Percentiles rank a stretch among this genome's conserved stretches.
These are phyloP conservation scores for Papilio polyxenes DNA, from an alignment of 1,140 invertebrate species.

Conservation along the genomic window DNA sequence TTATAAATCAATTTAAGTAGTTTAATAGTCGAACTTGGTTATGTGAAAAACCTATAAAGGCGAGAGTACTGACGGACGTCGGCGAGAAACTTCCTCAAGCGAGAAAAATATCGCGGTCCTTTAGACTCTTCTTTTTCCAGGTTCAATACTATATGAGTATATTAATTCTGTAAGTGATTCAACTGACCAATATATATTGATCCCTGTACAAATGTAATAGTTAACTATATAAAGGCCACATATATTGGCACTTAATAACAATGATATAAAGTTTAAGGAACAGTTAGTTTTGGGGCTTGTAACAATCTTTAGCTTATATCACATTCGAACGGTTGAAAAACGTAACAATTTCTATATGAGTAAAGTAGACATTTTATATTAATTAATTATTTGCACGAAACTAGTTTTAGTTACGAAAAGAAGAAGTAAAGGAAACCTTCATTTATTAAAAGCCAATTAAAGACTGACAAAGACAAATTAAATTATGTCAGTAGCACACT, in stretches of 20 bases:
- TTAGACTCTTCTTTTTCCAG: too few relatives aligned
- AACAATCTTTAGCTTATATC: not conserved
- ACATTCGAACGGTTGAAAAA: constrained; percentile 11
- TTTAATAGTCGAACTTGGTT: too few relatives aligned
- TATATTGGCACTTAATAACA: not conserved
- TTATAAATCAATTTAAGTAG: not conserved
- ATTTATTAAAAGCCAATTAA: not conserved
- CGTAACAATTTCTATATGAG: not conserved
- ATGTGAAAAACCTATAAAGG: too few relatives aligned
- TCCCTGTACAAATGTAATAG: not conserved
- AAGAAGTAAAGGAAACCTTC: too few relatives aligned
- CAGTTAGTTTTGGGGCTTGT: constrained; percentile 2
- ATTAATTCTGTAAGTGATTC: not conserved
- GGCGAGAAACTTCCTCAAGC: too few relatives aligned
- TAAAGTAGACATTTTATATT: not conserved
- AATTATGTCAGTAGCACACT: too few relatives aligned
- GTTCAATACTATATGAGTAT: too few relatives aligned
- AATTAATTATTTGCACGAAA: not conserved
- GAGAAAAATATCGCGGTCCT: too few relatives aligned
- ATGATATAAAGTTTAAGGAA: not conserved
- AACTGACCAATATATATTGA: not conserved
- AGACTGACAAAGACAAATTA: not conserved
- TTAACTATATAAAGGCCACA: not conserved
- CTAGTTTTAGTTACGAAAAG: not conserved
- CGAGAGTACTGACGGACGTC: too few relatives aligned